Evolutionary conservation across 2,113 vertebrate genomes (phyloP), one percentile per base, ranked within the genome.

Genomic region (Tetraodon nigroviridis): DNA sequence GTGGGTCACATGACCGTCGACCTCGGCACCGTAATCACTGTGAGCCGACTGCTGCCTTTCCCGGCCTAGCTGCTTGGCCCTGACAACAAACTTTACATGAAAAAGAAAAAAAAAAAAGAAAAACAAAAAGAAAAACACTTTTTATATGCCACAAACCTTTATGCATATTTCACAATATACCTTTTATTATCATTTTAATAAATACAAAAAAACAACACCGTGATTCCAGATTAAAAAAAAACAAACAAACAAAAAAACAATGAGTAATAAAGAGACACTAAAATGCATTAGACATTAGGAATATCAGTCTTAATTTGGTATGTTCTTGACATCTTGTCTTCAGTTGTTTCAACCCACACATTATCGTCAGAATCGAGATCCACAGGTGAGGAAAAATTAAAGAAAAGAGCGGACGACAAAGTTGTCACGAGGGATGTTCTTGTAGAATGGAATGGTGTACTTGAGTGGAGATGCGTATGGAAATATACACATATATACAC

Each of bases 101-200:
- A 8, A 48, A 18, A 48, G 20, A n/a, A 7, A 46, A 46, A 18
- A 48, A 48, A n/a, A 7, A 46, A 46, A 46, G 3, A 6, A 46
- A 46, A 46, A n/a, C 32, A 67, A 45, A 78, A 64, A 7, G 15
- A 50, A 76, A 61, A 78, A 53, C 69, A 87, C 80, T 66, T 78
- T 78, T 88, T 82, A 87, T 89, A 88, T 85, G 80, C 84, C 85
- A 90, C 84, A 51, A 87, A 82, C 86, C 73, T 85, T 86, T 87
- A 88, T 90, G 86, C 89, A 91, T 90, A 90, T 92, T 90, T 90
- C 90, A 92, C 90, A 90, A 90, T 92, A 91, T 90, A 92, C 87
- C 76, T 92, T 92, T 91, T 91, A 90, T 92, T 90, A 90, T 89
- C 81, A 86, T 86, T 86, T 91, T 88, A 92, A 92, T 92, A 92